Evolutionary conservation across 2,113 vertebrate genomes (phyloP).

Genomic region (Colius striatus): DNA sequence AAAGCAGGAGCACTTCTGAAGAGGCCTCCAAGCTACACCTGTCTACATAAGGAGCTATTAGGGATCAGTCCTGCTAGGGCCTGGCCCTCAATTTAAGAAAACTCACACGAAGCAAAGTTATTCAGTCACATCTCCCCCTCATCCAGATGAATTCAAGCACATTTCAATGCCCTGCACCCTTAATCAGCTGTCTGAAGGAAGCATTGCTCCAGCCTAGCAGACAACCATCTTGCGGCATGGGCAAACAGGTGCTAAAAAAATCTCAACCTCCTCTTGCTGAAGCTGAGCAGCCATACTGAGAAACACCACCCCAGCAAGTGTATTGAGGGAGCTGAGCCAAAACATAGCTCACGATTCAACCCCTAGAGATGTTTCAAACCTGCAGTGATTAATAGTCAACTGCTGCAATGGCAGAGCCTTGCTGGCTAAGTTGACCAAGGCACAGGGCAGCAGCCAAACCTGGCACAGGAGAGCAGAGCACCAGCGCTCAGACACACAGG

Average conservation of each 20-base stretch:
- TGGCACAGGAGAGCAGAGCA: neutral
- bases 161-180: neutral
- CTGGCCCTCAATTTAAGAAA: neutral
- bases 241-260: neutral
- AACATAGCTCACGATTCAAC: neutral
- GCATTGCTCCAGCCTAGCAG: neutral
- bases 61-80: neutral
- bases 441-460: neutral
- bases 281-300: accelerated
- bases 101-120: neutral
- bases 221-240: neutral
- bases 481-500: neutral
- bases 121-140: neutral
- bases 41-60: accelerated
- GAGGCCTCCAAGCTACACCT: neutral
- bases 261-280: neutral
- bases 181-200: neutral
- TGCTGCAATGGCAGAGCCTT: accelerated
- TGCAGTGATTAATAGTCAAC: neutral
- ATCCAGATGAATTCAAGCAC: neutral
- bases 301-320: neutral
- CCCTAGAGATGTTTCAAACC: neutral
- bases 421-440: neutral
- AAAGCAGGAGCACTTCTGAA: neutral
- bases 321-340: neutral